Percentiles rank a stretch among this genome's conserved stretches.
Conservation (phyloP, 2,888 invertebrate species). For the Dyspetes luteomarginatus region DNA sequence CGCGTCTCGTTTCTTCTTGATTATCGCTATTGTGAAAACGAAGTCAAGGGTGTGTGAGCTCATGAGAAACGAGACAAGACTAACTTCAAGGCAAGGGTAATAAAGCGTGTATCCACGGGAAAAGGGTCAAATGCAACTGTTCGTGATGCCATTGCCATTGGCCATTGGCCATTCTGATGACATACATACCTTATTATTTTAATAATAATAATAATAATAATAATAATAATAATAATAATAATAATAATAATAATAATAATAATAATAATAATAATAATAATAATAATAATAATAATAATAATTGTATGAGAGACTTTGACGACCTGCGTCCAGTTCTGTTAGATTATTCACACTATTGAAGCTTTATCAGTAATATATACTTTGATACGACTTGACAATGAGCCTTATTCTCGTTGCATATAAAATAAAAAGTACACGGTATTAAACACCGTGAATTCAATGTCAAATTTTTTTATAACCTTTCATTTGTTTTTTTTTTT, state of each 20-base stretch:
- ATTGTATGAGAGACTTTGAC: neutral
- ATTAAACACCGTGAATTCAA: conserved; percentile 16
- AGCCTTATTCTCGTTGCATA: conserved; percentile 22
- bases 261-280: neutral
- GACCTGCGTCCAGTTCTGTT: conserved; percentile 57
- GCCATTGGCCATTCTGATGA: neutral
- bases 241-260: neutral
- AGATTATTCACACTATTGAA: conserved; percentile 41
- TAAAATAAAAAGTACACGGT: no score
- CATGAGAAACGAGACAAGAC: conserved; percentile 12
- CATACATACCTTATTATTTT: conserved; percentile 3
- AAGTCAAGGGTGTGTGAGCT: conserved; percentile 71
- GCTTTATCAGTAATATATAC: conserved; percentile 33
- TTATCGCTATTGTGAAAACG: conserved; percentile 64
- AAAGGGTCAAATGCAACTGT: conserved; percentile 58
- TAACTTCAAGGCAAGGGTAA: conserved; percentile 68
- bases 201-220: conserved; percentile 3
- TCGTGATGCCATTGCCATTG: conserved; percentile 45
- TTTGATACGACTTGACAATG: conserved; percentile 41
- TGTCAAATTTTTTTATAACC: neutral
- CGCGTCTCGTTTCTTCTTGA: conserved; percentile 51
- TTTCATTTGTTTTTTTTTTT: neutral
- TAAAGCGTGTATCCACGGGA: conserved; percentile 58
- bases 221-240: neutral
- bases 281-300: conserved; percentile 5